A percentile compares a stretch with the other conserved stretches of the same genome.
These are phyloP conservation scores for Brachycybe producta DNA, from an alignment of 2,888 invertebrate species.

Conservation along the genomic window DNA sequence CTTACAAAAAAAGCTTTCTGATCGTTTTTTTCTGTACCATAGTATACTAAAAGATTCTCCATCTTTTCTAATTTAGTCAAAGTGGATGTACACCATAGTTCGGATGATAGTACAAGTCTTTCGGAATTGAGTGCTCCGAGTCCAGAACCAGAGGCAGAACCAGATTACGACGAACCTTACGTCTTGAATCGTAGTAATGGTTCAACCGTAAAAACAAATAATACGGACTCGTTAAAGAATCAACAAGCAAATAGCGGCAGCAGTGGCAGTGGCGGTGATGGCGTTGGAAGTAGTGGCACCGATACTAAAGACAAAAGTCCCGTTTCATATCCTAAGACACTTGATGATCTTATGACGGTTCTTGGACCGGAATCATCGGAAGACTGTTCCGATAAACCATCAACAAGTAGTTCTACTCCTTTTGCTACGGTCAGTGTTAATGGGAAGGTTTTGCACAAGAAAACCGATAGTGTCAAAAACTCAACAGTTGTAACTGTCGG, in stretches of 20 bases:
- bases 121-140: slow-evolving; percentile 25
- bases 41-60: not conserved
- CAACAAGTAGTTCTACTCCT: not conserved
- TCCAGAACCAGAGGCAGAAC: slow-evolving; percentile 52
- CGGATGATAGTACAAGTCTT: slow-evolving; percentile 24
- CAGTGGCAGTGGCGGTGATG: not conserved
- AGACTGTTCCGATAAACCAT: not conserved
- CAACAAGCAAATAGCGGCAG: no score
- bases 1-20: no score
- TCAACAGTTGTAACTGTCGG: not conserved
- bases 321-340: no score
- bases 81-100: slow-evolving; percentile 26
- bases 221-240: not conserved
- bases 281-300: not conserved
- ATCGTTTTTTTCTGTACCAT: no score
- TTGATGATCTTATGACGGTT: no score
- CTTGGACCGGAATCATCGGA: not conserved
- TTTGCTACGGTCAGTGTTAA: not conserved
- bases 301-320: no score
- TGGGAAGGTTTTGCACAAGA: not conserved
- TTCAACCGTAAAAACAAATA: not conserved
- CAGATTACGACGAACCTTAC: slow-evolving; percentile 15
- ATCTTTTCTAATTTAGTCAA: slow-evolving; percentile 21
- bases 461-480: no score
- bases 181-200: not conserved